phyloP scores from a whole-genome alignment of 37 sponge, comb jelly and placozoan genomes.

The Theonella swinhoei region DNA sequence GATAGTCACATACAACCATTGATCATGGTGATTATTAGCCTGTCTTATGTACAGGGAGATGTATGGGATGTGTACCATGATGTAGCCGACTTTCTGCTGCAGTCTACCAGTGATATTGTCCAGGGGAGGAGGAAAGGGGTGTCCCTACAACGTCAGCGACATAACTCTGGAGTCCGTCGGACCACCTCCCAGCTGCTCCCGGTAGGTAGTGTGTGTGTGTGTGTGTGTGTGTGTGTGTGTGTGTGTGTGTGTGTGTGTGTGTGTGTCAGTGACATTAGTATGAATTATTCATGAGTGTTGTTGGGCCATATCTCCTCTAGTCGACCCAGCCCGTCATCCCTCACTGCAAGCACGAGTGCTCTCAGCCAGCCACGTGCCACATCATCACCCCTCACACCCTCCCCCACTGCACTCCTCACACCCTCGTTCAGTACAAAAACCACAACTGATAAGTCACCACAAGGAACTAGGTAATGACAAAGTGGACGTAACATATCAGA shows the following conservation, averaged over 20 bases:
- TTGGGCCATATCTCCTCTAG: too few species aligned
- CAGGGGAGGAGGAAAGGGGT: not conserved
- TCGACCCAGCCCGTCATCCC: not conserved
- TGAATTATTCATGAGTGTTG: too few species aligned
- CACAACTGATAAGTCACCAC: too few species aligned
- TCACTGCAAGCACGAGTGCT: not conserved
- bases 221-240: too few species aligned
- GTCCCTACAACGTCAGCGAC: not conserved
- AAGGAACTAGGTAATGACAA: slow-evolving; percentile 16
- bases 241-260: too few species aligned
- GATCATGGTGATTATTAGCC: too few species aligned
- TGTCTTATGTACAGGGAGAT: slow-evolving; percentile 54
- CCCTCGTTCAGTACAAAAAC: too few species aligned
- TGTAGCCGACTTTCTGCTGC: slow-evolving; percentile 43
- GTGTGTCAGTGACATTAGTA: too few species aligned
- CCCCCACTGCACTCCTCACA: too few species aligned
- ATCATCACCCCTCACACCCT: not conserved
- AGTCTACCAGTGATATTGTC: slow-evolving; percentile 31
- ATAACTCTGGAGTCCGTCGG: not conserved
- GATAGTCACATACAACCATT: too few species aligned
- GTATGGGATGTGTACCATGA: slow-evolving; percentile 63
- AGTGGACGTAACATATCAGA: too few species aligned
- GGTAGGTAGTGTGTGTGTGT: too few species aligned
- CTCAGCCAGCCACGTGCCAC: slow-evolving; percentile 15
- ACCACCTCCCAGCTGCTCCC: slow-evolving; percentile 43